Evolutionary conservation across 1,140 invertebrate genomes (phyloP), one percentile per base, ranked within the genome.

Genomic region (Gonioctena quinquepunctata): DNA sequence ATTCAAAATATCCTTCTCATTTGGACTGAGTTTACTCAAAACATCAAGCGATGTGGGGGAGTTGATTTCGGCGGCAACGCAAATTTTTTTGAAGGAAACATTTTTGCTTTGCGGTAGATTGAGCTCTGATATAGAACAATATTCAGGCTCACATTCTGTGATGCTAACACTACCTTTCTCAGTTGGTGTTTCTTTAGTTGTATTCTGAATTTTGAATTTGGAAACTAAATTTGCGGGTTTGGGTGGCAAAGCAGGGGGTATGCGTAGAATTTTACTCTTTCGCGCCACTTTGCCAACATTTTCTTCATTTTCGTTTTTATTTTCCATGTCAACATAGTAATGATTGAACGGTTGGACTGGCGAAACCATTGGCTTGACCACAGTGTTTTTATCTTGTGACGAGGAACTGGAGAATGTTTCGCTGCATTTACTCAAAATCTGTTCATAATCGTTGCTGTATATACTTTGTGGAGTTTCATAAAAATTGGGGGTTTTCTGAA

Each of bases 231-330:
- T 91, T 81, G 87, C 86, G 72, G 90, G 90, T 79, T 92, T 91
- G 18, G 90, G 90, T 11, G 90, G 90, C 65, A 91, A 79, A 62
- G 89, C 89, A 66, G 90, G 90, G 25, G 91, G 90, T 52, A 87
- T 88, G 77, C 89, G 86, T 71, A 86, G 84, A 26, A 86, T 86
- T 80, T 89, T 89, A 72, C 79, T 84, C 73, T 85, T 87, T 70
- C 86, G 85, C 56, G 86, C 82, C 74, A 74, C 42, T 81, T 66
- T 65, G 11, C 21, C 69, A 11, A 48, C 56, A 66, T 81, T 83
- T 62, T 70, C 69, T 61, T 84, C 83, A 27, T 27, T 62, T 61
- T 79, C 62, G 13, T 60, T 48, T 64, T 76, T 75, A 21, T 75
- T 64, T 61, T 84, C 85, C 81, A 87, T 85, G 66, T 84, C 82